phyloP scores from a whole-genome alignment of 2,888 invertebrate genomes.

The Metellina segmentata region DNA sequence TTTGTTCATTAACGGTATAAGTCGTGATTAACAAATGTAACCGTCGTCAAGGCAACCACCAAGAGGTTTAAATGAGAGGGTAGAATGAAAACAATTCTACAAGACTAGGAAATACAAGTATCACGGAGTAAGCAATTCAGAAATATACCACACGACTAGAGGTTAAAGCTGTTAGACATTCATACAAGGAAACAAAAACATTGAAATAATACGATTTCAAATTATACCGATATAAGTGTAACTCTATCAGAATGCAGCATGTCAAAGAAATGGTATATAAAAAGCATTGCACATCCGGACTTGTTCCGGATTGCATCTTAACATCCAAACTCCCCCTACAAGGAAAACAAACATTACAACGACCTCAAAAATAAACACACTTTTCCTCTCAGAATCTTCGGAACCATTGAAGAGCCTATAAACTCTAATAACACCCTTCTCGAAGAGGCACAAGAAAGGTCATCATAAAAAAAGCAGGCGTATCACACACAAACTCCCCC shows the following conservation, averaged over 20 bases:
- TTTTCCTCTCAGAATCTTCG: not conserved
- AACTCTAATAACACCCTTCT: slow-evolving; percentile 39
- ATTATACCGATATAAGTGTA: too few relatives aligned
- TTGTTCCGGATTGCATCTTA: not conserved
- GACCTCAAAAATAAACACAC: slow-evolving; percentile 27
- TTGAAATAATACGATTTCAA: not conserved
- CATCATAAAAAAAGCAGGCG: slow-evolving; percentile 35
- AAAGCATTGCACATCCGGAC: not conserved
- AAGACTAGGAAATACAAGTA: too few relatives aligned
- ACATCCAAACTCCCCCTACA: not conserved
- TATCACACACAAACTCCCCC: not conserved
- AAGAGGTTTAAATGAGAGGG: too few relatives aligned
- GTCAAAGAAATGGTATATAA: too few relatives aligned
- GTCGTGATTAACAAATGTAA: too few relatives aligned
- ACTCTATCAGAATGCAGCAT: too few relatives aligned
- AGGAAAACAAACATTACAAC: slow-evolving; percentile 1
- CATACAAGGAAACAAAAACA: not conserved
- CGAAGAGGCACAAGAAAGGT: slow-evolving; percentile 43
- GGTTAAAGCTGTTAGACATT: not conserved
- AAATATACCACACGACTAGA: not conserved
- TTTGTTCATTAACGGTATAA: too few relatives aligned
- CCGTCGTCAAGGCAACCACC: too few relatives aligned
- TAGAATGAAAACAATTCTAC: too few relatives aligned
- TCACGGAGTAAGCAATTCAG: too few relatives aligned
- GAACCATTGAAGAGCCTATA: slow-evolving; percentile 60